These are phyloP conservation scores for Forficula auricularia DNA, from an alignment of 1,140 invertebrate species.

Conservation along the genomic window DNA sequence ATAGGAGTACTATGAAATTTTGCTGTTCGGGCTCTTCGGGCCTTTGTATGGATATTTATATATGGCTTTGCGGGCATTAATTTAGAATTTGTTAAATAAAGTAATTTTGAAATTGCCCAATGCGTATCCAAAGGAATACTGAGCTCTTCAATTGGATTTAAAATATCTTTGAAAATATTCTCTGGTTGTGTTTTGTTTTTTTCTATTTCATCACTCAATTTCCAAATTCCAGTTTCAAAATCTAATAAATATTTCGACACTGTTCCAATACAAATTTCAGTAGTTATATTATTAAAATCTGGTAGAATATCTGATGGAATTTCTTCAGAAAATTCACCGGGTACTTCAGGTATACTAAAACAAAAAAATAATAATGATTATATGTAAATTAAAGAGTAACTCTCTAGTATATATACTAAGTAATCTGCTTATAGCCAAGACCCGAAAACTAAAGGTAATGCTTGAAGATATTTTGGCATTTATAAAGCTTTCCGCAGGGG, in stretches of 20 bases:
- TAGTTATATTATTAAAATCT: slow-evolving; percentile 59
- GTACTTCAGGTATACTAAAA: slow-evolving; percentile 73
- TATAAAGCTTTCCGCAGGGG: no score
- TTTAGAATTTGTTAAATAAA: slow-evolving; percentile 64
- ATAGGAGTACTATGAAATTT: slow-evolving; percentile 50
- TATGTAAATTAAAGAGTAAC: no score
- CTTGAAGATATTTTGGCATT: no score
- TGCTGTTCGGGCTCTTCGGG: slow-evolving; percentile 37
- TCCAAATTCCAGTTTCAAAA: slow-evolving; percentile 56
- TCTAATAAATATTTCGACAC: slow-evolving; percentile 66
- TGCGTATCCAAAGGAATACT: slow-evolving; percentile 55
- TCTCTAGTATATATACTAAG: no score
- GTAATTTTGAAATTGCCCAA: slow-evolving; percentile 69
- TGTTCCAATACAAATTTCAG: slow-evolving; percentile 62
- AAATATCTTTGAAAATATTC: slow-evolving; percentile 50
- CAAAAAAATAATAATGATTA: slow-evolving; percentile 16
- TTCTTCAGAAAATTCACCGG: slow-evolving; percentile 53
- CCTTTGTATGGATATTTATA: slow-evolving; percentile 51
- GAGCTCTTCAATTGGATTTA: slow-evolving; percentile 56
- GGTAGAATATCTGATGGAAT: slow-evolving; percentile 55
- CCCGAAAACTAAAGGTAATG: no score
- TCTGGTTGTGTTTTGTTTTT: slow-evolving; percentile 6
- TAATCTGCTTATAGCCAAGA: no score
- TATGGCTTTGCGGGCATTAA: slow-evolving; percentile 60
- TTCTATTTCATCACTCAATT: slow-evolving; percentile 14